Conservation (phyloP, 2,888 invertebrate genomes). For the Ommatoiulus sabulosus region DNA sequence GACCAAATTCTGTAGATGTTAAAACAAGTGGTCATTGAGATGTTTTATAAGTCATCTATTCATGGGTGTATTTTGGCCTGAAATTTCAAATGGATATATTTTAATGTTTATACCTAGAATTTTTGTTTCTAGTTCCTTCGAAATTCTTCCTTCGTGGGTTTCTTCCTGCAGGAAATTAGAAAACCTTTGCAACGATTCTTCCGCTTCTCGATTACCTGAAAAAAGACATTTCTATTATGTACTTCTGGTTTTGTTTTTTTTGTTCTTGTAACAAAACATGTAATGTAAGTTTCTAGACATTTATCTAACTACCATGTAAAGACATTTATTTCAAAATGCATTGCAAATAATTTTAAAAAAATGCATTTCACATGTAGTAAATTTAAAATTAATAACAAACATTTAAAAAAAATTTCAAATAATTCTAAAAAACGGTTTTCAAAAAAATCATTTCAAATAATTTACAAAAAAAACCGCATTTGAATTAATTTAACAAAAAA, state of each 20-base stretch:
- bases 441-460: too few relatives aligned
- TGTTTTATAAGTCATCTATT: not conserved
- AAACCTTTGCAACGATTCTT: slow-evolving; percentile 79
- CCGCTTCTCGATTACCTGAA: slow-evolving; percentile 75
- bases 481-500: too few relatives aligned
- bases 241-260: too few relatives aligned
- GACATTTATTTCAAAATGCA: too few relatives aligned
- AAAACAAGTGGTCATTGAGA: not conserved
- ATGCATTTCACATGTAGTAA: not conserved
- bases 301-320: not conserved
- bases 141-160: slow-evolving; percentile 79
- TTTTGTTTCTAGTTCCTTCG: slow-evolving; percentile 80
- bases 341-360: not conserved
- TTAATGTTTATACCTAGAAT: slow-evolving; percentile 74
- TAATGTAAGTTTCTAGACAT: not conserved
- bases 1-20: too few relatives aligned
- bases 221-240: not conserved
- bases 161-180: slow-evolving; percentile 80
- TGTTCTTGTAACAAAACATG: not conserved
- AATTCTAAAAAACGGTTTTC: too few relatives aligned
- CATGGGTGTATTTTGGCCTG: not conserved
- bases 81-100: not conserved
- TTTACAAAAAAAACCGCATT: too few relatives aligned
- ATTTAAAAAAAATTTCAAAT: not conserved
- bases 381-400: not conserved